Evolutionary conservation across 2,888 invertebrate genomes (phyloP).

Genomic region (Saturnia pavonia): DNA sequence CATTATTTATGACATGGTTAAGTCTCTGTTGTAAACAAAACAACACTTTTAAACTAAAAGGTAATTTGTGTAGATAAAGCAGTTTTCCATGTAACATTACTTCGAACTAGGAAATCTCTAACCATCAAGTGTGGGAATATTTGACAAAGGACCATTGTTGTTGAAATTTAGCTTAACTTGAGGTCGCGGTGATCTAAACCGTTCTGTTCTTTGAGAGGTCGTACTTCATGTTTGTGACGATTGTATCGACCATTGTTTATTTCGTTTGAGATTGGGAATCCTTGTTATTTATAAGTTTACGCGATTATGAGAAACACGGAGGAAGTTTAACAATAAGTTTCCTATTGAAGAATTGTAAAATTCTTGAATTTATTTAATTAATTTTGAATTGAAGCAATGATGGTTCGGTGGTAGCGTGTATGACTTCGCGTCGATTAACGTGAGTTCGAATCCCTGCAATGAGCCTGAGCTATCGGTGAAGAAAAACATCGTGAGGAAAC

Average conservation of each 20-base stretch:
- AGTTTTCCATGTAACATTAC: constrained; percentile 33
- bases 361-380: no score
- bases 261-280: not conserved
- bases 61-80: constrained; percentile 5
- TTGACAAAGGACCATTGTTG: constrained; percentile 55
- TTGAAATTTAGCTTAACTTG: constrained; percentile 30
- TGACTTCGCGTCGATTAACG: no score
- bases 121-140: constrained; percentile 42
- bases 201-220: constrained; percentile 18
- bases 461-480: no score
- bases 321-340: not conserved
- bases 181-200: constrained; percentile 31
- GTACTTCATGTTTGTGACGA: constrained; percentile 18
- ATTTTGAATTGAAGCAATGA: no score
- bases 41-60: not conserved
- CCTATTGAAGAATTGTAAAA: no score
- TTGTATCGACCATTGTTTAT: constrained; percentile 16
- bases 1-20: no score
- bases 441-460: no score
- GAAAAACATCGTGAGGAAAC: no score
- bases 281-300: not conserved
- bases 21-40: not conserved
- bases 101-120: constrained; percentile 34
- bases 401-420: no score
- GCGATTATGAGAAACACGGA: not conserved